These are phyloP conservation scores for Eubasilissa regina DNA, from an alignment of 1,140 invertebrate species.

Conservation along the genomic window DNA sequence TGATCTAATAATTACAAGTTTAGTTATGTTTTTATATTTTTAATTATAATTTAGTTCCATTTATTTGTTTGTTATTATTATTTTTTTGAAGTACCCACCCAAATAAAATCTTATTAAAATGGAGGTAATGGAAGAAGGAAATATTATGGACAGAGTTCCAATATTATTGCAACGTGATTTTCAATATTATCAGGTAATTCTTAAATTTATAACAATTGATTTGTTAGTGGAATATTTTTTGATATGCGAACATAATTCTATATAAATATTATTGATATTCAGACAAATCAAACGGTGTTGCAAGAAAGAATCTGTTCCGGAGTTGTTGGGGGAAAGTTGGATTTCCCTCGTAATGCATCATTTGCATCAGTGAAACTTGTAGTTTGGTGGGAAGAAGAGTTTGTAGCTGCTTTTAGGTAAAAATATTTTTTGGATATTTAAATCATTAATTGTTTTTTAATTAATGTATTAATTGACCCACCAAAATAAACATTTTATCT, in stretches of 20 bases:
- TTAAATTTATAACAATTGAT: not conserved
- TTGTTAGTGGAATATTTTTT: too few relatives aligned
- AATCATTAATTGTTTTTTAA: too few relatives aligned
- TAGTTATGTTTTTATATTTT: conserved; percentile 59
- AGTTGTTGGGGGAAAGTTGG: conserved; percentile 82
- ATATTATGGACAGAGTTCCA: conserved; percentile 86
- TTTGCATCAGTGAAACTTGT: conserved; percentile 87
- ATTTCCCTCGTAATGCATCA: conserved; percentile 85
- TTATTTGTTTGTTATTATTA: conserved; percentile 64
- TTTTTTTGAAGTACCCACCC: conserved; percentile 31
- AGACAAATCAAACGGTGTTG: conserved; percentile 83
- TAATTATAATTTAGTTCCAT: conserved; percentile 63
- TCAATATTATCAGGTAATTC: conserved; percentile 83
- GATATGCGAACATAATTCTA: not conserved
- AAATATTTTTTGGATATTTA: too few relatives aligned
- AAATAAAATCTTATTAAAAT: conserved; percentile 67
- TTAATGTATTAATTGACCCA: too few relatives aligned
- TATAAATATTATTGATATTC: conserved; percentile 36
- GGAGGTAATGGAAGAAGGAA: conserved; percentile 89
- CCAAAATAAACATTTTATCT: too few relatives aligned
- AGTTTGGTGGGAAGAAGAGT: conserved; percentile 83
- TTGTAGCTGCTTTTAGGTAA: conserved; percentile 72
- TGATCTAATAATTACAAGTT: conserved; percentile 15
- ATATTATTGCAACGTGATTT: conserved; percentile 84
- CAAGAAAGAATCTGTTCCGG: conserved; percentile 82